Evolutionary conservation across 2,113 vertebrate genomes (phyloP), one percentile per base, ranked within the genome.

Genomic region (Chlorodrepanis virens): DNA sequence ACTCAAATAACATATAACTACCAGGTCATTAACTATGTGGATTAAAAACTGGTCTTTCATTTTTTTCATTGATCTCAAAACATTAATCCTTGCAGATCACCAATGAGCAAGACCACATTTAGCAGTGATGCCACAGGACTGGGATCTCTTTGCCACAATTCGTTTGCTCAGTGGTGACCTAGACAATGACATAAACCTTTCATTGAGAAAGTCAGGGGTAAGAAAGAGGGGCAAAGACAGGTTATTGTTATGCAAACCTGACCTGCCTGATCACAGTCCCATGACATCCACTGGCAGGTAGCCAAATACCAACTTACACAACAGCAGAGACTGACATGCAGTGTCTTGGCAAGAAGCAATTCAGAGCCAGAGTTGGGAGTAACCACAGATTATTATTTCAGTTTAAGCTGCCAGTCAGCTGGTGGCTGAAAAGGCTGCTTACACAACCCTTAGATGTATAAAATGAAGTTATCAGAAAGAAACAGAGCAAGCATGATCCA

Each of bases 311-410:
- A 80, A 80, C 23, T 90, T 90, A 67, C 69, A 65, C 68, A 86
- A 93, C 11, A 11, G 18, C 64, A 79, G 53, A 82, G 70, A 29
- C 50, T 91, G 74, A 72, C 23, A 6, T 1, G 11, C 79, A 88
- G 75, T 29, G 23, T 42, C 79, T 74, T 92, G 95, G 88, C 92
- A 90, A 77, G 83, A 19, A 70, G 7, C 50, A 86, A 86, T 77
- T 88, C 79, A 88, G 85, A 83, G 70, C 45, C 37, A 92, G 88
- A 86, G 65, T 64, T 83, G 69, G 54, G 75, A 88, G 85, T 80
- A 94, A 93, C 64, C 92, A 74, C 3, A 92, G 83, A 57, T 70
- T 64, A 88, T 70, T 23, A 74, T 94, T 94, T 83, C 88, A 88
- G 64, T 28, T 70, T 59, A 77, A 94, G 39, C 52, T 92, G 82